Evolutionary conservation across 2,888 invertebrate genomes (phyloP), one percentile per base, ranked within the genome.

Genomic region (Nezara viridula): DNA sequence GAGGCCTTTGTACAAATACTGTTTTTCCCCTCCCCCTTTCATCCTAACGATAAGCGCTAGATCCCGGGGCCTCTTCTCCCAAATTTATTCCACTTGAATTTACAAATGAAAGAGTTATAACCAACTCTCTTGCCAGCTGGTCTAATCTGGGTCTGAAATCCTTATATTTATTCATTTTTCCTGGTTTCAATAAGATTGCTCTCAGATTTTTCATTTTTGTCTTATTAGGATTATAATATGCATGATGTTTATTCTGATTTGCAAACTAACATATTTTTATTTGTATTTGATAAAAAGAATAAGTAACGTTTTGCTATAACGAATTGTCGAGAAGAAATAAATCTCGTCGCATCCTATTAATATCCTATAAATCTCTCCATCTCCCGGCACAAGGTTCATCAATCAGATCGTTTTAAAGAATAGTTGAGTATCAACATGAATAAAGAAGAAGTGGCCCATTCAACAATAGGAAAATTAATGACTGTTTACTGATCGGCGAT

Each of bases 61-160:
- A 44, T 40, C n/a, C n/a, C 77, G 0, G 86, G 37, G 12, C 55
- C 37, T 40, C n/a, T 32, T 55, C 24, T 86, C 32, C 86, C 55
- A 40, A 86, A 86, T 86, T 86, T 86, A 86, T 86, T 52, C 55
- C 55, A 55, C n/a, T 55, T 60, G 86, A 40, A 86, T 86, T 86
- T 86, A 86, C 55, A 86, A 55, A 55, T 86, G 55, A 55, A 86
- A 86, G 86, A 81, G 81, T 81, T 47, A 44, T 44, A 81, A 81
- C 81, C 81, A 77, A 77, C 77, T 77, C 81, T 40, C 81, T n/a
- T 81, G 44, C 44, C 81, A 81, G 81, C 81, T 47, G 81, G 81
- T 81, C 44, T 44, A 44, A 81, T 81, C 81, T 81, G 44, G 44
- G n/a, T 81, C 81, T 44, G 44, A 40, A 44, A 81, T 81, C 44